Conservation (phyloP, 1,140 invertebrate genomes). For the Chrysopa pallens region DNA sequence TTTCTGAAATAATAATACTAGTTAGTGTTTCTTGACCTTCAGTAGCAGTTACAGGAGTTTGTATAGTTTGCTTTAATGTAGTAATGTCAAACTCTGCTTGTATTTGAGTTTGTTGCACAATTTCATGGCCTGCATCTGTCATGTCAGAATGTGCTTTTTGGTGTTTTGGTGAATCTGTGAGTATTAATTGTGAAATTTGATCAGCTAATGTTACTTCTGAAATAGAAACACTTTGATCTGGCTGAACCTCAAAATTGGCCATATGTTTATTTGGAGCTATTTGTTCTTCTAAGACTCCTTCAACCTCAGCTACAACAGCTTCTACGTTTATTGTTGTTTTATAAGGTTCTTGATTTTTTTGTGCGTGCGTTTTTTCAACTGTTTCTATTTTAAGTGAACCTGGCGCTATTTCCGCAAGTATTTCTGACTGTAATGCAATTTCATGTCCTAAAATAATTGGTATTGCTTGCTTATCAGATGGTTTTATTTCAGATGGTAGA, state of each 20-base stretch:
- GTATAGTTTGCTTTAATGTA: neutral
- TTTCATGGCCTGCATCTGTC: neutral
- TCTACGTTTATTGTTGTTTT: constrained; percentile 11
- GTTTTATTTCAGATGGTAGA: constrained; percentile 9
- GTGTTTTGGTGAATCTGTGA: constrained; percentile 1
- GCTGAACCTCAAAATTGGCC: constrained; percentile 11
- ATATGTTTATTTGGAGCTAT: constrained; percentile 12
- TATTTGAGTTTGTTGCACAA: constrained; percentile 1
- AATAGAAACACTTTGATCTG: constrained; percentile 5
- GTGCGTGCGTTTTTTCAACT: constrained; percentile 10
- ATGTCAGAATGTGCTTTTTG: constrained; percentile 5
- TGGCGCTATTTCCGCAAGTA: constrained; percentile 9
- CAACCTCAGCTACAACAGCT: constrained; percentile 9
- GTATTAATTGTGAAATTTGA: constrained; percentile 6
- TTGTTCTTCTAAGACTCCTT: constrained; percentile 10
- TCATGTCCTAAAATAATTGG: constrained; percentile 9
- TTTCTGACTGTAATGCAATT: constrained; percentile 17
- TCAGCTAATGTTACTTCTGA: constrained; percentile 11
- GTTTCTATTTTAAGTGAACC: constrained; percentile 7
- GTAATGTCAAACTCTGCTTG: neutral
- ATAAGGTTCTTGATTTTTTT: constrained; percentile 10
- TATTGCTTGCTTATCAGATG: constrained; percentile 6
- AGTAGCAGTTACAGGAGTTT: constrained; percentile 8
- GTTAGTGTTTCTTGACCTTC: constrained; percentile 10
- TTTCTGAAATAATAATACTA: constrained; percentile 17